Base-by-base conservation (phyloP, 2,797 vertebrate species). In the Schizopygopsis pylzovi region DNA sequence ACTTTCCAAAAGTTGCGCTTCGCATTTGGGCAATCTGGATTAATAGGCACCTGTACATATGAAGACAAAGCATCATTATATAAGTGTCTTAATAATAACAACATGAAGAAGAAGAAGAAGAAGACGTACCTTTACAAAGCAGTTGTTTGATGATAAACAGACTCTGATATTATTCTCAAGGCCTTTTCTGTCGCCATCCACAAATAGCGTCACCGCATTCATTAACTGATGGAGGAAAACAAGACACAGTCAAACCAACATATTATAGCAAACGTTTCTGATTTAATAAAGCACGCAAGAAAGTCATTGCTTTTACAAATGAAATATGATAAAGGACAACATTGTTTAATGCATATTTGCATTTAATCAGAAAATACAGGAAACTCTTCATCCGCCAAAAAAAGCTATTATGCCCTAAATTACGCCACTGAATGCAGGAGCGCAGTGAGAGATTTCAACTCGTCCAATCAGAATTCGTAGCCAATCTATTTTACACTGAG, bases 1-100 rank as follows among this genome's bases (percentile, higher is more conserved):
- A 85, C 16, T 59, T 59, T 85, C 83, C 83, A 85, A 59, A 79
- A 85, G n/a, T 79, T 79, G 25, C 65, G 83, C n/a, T 70, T 85
- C 37, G 65, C 37, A 28, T 71, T 79, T 22, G 75, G 76, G 8
- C 12, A 79, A 7, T 71, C 49, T 16, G 65, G 75, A 59, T 85
- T 79, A 71, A 70, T 61, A 52, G 76, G 76, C 2, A 79, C 39
- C 83, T 84, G 75, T 4, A 79, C 70, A 59, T 37, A 5, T 0
- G 1, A 54, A 43, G 39, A 1, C 1, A 33, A 13, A 68, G 41
- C 22, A 41, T 20, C 15, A 13, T 28, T 67, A 76, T 37, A 33
- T 20, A 2, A 54, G 25, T 28, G 25, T 28, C 6, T 12, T 37
- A 37, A 37, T 52, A 45, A 8, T 33, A 75, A 75, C 2, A 28